Evolutionary conservation across 2,797 vertebrate genomes (phyloP), one percentile per base, ranked within the genome.

Genomic region (Xenops minutus): DNA sequence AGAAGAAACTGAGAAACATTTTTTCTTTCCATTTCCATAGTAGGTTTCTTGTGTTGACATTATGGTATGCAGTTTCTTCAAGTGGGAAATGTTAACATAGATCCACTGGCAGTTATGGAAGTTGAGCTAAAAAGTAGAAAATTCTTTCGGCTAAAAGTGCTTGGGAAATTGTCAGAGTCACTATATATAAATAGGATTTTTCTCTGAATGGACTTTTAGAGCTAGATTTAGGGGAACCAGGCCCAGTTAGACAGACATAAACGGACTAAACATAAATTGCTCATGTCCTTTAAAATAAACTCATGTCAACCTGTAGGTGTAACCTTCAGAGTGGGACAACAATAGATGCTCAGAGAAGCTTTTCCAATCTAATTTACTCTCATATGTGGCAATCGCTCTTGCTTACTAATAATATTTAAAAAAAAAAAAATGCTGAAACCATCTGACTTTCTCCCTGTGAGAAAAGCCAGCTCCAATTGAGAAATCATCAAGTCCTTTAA

Each of bases 361-460:
- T 76, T 69, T 66, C 48, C 19, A 32, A 21, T 43, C 37, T 76
- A 39, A 39, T 46, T 54, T 46, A 48, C 6, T 82, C 17, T 75
- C 5, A 1, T 5, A 19, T 13, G 6, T 64, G 30, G 21, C 30
- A 77, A 46, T 58, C 10, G 29, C 6, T 86, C 20, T 77, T 0
- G 0, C 52, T 89, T 59, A 41, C 6, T 73, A 49, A 43, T 26
- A 51, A n/a, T 66, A 36, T 9, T 75, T 1, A 10, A 51, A 85
- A 62, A 51, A 39, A 4, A 0, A 4, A 0, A 29, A 20, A 9
- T 12, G 21, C 11, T 52, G 43, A 77, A 91, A 24, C 14, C 7
- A 26, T 41, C 20, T 16, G 48, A 32, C 19, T 4, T 69, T 48
- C 26, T 66, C 6, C 14, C 12, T 85, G 14, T 73, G 56, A 71